A percentile compares a stretch with the other conserved stretches of the same genome.
Conservation (phyloP, 2,113 vertebrate species). For the Micromys minutus region DNA sequence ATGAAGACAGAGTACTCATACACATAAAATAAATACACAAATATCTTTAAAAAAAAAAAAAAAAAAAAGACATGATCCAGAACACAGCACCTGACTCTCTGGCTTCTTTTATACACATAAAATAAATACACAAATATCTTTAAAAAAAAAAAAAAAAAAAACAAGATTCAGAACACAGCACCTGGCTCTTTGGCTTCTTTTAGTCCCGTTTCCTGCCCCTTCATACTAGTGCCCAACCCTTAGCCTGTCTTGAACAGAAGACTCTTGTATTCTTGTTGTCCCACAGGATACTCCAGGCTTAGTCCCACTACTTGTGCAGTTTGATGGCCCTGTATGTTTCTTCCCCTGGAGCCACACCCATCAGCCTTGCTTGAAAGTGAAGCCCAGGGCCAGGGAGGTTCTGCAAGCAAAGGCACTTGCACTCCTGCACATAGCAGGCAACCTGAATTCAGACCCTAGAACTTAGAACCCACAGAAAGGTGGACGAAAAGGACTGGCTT, state of each 20-base stretch:
- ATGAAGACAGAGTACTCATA: too few species aligned
- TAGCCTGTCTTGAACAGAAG: not conserved
- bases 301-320: rapidly evolving
- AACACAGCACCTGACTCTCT: not conserved
- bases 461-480: not conserved
- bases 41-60: too few species aligned
- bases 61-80: not conserved
- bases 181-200: not conserved
- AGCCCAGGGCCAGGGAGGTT: not conserved
- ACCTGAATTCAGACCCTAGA: not conserved
- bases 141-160: too few species aligned
- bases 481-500: not conserved
- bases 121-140: too few species aligned
- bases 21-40: too few species aligned
- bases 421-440: not conserved
- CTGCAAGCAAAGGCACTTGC: not conserved
- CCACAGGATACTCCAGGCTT: not conserved
- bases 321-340: too few species aligned
- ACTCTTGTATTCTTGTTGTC: not conserved
- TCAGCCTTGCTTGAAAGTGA: not conserved
- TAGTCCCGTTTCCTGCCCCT: not conserved
- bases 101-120: not conserved
- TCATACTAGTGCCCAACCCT: not conserved
- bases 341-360: not conserved
- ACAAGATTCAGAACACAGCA: not conserved